Percentiles rank a stretch among this genome's conserved stretches.
These are phyloP conservation scores for Meles meles DNA, from an alignment of 2,113 vertebrate genomes.

Conservation along the genomic window DNA sequence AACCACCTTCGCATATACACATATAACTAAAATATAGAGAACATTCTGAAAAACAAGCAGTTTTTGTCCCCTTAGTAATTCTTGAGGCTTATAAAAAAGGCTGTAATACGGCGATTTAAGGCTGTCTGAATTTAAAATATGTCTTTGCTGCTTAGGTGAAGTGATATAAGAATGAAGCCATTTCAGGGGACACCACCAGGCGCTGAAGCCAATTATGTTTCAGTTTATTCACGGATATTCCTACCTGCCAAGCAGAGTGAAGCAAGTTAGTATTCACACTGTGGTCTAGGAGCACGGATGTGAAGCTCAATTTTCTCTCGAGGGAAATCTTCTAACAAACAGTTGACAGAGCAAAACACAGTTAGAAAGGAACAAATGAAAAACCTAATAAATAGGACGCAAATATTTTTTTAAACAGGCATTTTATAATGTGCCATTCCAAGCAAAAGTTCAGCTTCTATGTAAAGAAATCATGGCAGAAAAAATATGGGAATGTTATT, in stretches of 20 bases:
- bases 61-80: conserved; percentile 62
- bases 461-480: neutral
- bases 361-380: conserved; percentile 64
- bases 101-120: conserved; percentile 66
- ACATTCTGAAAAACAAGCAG: conserved; percentile 37
- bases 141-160: conserved; percentile 71
- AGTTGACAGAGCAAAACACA: conserved; percentile 61
- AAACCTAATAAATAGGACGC: conserved; percentile 68
- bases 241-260: conserved; percentile 60
- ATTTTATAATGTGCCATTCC: conserved; percentile 45
- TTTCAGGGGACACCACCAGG: conserved; percentile 60
- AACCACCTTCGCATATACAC: neutral
- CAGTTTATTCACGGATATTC: conserved; percentile 62
- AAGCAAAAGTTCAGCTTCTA: conserved; percentile 30
- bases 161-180: conserved; percentile 50
- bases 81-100: conserved; percentile 38
- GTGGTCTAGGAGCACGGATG: conserved; percentile 42
- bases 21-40: conserved; percentile 18
- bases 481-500: neutral
- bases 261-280: conserved; percentile 54
- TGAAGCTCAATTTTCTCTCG: conserved; percentile 67
- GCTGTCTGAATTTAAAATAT: conserved; percentile 66
- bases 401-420: conserved; percentile 14
- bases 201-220: conserved; percentile 73
- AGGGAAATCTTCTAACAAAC: conserved; percentile 70